These are phyloP conservation scores for Nothobranchius kuhntae DNA, from an alignment of 2,113 vertebrate genomes.

Conservation along the genomic window DNA sequence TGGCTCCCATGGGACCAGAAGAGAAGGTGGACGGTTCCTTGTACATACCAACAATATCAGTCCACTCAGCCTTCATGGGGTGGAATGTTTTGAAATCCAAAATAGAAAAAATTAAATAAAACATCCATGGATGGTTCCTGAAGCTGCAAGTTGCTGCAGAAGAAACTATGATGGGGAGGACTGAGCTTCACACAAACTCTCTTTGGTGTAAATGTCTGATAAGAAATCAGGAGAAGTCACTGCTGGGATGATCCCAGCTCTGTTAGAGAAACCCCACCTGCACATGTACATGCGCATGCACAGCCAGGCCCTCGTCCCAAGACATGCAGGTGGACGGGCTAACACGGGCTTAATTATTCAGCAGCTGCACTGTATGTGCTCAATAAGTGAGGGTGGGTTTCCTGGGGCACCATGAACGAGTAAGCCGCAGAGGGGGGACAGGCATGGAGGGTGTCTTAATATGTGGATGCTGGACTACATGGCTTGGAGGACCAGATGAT, in stretches of 20 bases:
- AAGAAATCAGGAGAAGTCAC: conserved; percentile 50
- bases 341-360: conserved; percentile 45
- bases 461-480: conserved; percentile 17
- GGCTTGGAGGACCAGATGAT: conserved; percentile 54
- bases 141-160: conserved; percentile 51
- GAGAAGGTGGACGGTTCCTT: conserved; percentile 32
- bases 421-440: conserved; percentile 9
- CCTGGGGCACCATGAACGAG: conserved; percentile 32
- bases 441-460: neutral
- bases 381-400: conserved; percentile 42
- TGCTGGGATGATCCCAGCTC: conserved; percentile 28
- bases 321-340: conserved; percentile 12
- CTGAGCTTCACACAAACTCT: conserved; percentile 37
- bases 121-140: conserved; percentile 35
- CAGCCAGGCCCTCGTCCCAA: neutral
- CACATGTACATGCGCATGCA: neutral
- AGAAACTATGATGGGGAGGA: conserved; percentile 50
- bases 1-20: conserved; percentile 47
- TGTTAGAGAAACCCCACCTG: conserved; percentile 3
- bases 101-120: no score
- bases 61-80: neutral
- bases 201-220: conserved; percentile 58
- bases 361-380: conserved; percentile 22
- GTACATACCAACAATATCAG: conserved; percentile 5
- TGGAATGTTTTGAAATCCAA: no score